Conservation (phyloP, 2,797 vertebrate species). For the Perodicticus potto region DNA sequence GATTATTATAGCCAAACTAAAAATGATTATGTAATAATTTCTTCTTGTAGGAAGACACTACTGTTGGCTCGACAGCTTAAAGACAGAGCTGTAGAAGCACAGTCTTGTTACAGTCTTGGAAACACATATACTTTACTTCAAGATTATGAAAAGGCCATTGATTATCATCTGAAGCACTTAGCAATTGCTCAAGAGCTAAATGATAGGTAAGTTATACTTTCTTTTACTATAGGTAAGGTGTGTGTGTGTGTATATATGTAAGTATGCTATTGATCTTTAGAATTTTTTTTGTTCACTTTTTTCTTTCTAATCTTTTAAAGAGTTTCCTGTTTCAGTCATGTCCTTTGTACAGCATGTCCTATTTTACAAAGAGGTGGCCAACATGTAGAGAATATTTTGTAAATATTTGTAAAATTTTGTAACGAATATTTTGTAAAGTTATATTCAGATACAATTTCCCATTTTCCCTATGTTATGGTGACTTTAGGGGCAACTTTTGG, state of each 20-base stretch:
- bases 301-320: neutral
- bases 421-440: too few species aligned
- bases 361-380: too few species aligned
- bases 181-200: conserved; percentile 95
- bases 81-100: conserved; percentile 96
- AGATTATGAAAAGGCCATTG: conserved; percentile 96
- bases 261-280: neutral
- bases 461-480: too few species aligned
- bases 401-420: too few species aligned
- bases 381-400: too few species aligned
- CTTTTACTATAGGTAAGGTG: neutral
- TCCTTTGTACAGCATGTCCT: neutral
- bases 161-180: conserved; percentile 96
- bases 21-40: conserved; percentile 45
- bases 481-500: too few species aligned
- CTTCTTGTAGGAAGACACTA: conserved; percentile 91
- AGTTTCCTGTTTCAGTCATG: neutral
- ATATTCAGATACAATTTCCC: too few species aligned
- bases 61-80: conserved; percentile 95
- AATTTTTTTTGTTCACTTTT: neutral
- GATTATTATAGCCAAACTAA: neutral
- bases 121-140: conserved; percentile 97
- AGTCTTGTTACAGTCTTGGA: conserved; percentile 97
- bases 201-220: conserved; percentile 89
- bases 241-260: too few species aligned